Conservation (phyloP, 1,140 invertebrate genomes). For the Lanistes nyassanus region DNA sequence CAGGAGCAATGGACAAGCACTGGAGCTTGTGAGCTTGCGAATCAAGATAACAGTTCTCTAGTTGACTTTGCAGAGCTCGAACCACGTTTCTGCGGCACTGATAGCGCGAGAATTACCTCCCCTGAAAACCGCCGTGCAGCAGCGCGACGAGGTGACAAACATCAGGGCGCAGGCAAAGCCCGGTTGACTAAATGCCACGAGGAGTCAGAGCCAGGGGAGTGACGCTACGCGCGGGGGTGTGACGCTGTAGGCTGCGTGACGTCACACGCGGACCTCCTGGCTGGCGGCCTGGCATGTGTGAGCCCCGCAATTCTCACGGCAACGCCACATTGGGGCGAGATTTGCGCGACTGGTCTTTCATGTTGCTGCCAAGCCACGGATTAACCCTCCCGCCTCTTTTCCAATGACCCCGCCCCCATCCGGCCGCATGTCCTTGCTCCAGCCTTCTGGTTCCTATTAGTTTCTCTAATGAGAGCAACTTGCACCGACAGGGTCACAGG, state of each 20-base stretch:
- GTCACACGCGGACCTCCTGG: not conserved
- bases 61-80: too few species aligned
- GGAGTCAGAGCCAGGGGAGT: not conserved
- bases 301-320: not conserved
- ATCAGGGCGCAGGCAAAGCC: too few species aligned
- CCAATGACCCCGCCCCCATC: not conserved
- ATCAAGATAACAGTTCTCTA: too few species aligned
- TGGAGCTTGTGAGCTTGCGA: too few species aligned
- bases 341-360: not conserved
- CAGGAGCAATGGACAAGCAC: too few species aligned
- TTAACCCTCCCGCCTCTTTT: conserved; percentile 6
- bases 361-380: not conserved
- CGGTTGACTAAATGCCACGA: not conserved
- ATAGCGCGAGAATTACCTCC: too few species aligned
- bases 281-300: not conserved
- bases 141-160: too few species aligned
- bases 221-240: not conserved
- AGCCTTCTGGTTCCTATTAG: not conserved
- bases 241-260: not conserved
- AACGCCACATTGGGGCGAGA: not conserved
- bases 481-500: not conserved
- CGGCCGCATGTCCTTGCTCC: not conserved
- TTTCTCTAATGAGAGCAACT: not conserved
- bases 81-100: too few species aligned
- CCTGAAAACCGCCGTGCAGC: too few species aligned